Percentiles rank a stretch among this genome's conserved stretches.
phyloP scores from a whole-genome alignment of 2,113 vertebrate species.

The Brachypodius melanocephalos region DNA sequence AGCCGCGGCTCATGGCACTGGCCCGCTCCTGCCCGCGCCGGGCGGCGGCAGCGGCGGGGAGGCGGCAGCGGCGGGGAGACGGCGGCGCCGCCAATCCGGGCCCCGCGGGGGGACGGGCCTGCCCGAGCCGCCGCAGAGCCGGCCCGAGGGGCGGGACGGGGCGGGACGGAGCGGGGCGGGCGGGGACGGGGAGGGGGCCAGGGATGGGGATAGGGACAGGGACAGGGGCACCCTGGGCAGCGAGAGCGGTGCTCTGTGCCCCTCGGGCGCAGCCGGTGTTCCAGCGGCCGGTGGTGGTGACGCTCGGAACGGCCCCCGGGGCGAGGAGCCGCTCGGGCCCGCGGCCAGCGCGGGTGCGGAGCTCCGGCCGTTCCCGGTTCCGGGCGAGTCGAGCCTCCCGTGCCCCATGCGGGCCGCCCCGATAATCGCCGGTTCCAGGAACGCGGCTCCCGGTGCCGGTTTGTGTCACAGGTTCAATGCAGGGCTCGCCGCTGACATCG shows the following conservation, averaged over 20 bases:
- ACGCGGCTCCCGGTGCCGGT: not conserved
- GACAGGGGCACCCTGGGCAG: accelerated
- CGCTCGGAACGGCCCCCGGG: not conserved
- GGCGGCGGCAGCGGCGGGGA: no score
- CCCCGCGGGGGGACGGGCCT: not conserved
- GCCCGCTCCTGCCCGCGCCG: no score
- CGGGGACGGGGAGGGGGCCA: no score
- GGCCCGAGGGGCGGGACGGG: not conserved
- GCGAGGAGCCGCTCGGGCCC: not conserved
- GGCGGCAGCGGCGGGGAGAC: no score
- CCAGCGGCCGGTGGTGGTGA: not conserved
- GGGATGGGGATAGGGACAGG: no score
- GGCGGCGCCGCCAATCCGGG: no score
- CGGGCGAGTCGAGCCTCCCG: not conserved
- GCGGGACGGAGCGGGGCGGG: not conserved
- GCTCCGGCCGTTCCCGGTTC: not conserved
- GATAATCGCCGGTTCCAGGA: not conserved
- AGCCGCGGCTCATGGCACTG: no score
- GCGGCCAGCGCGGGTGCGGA: not conserved
- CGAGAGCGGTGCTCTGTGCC: accelerated
- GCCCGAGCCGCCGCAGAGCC: not conserved
- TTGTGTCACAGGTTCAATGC: not conserved
- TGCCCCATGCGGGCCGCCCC: not conserved
- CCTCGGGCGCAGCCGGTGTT: not conserved
- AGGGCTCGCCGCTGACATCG: not conserved